phyloP scores from a whole-genome alignment of 1,140 invertebrate genomes.

The Diorhabda elongata region DNA sequence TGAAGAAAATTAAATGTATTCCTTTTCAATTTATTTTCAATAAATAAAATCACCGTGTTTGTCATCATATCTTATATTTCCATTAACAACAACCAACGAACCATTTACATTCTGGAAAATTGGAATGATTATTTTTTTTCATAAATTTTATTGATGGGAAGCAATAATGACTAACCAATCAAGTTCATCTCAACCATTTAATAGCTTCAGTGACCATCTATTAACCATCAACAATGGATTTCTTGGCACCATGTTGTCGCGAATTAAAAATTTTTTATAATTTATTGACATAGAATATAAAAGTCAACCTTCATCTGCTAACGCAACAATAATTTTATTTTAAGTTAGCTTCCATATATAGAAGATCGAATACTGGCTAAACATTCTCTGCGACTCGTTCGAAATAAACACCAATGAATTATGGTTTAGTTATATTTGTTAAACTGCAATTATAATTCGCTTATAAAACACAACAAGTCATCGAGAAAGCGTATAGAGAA shows the following conservation, averaged over 20 bases:
- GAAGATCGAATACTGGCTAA: not conserved
- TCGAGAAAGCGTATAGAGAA: not conserved
- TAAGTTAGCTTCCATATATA: not conserved
- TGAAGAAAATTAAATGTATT: too few relatives aligned
- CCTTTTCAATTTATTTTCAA: not conserved
- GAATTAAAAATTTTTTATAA: not conserved
- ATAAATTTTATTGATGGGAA: too few relatives aligned
- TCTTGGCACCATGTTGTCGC: not conserved
- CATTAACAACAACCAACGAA: too few relatives aligned
- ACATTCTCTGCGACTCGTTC: not conserved
- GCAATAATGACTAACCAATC: too few relatives aligned
- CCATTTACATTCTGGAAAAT: too few relatives aligned
- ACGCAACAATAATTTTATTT: conserved; percentile 1
- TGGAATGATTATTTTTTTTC: too few relatives aligned
- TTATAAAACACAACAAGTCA: not conserved
- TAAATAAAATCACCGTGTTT: conserved; percentile 5
- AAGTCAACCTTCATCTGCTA: not conserved
- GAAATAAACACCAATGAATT: not conserved
- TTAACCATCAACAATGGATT: not conserved
- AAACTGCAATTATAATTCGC: not conserved
- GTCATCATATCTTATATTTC: not conserved
- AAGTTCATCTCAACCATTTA: too few relatives aligned
- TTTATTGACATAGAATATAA: not conserved
- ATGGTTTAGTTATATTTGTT: not conserved
- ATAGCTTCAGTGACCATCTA: not conserved